Evolutionary conservation across 2,797 vertebrate genomes (phyloP).

Genomic region (Columba guinea): DNA sequence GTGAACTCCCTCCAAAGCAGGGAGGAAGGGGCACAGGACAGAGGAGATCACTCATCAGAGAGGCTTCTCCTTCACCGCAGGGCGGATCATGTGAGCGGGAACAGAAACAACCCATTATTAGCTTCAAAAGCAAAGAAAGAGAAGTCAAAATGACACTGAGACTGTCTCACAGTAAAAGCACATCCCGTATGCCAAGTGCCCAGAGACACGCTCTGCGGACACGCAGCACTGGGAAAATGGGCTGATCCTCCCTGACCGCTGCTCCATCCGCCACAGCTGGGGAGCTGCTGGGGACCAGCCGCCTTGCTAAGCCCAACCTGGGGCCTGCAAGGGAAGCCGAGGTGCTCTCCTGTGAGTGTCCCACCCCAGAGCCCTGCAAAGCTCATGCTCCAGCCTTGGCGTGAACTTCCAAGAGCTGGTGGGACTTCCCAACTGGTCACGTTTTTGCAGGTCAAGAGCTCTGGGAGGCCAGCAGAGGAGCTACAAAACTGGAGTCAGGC

Average conservation of each 20-base stretch:
- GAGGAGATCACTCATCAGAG: constrained; percentile 36
- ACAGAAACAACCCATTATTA: constrained; percentile 29
- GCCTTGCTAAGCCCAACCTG: background rate
- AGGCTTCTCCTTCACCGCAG: background rate
- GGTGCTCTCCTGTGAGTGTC: background rate
- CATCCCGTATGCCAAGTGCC: background rate
- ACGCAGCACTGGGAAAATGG: background rate
- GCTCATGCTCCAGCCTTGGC: background rate
- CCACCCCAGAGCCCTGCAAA: background rate
- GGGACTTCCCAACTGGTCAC: background rate
- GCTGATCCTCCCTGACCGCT: background rate
- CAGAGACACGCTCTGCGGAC: fast-evolving
- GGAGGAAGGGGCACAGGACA: constrained; percentile 13
- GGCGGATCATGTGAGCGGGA: constrained; percentile 26
- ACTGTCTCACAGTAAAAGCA: background rate
- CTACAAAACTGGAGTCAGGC: background rate
- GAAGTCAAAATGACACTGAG: constrained; percentile 19
- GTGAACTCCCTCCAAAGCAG: background rate
- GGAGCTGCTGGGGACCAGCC: background rate
- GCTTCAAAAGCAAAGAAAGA: constrained; percentile 5
- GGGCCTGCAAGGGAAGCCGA: background rate
- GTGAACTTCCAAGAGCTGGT: background rate
- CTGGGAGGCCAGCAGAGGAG: background rate
- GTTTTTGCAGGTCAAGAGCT: background rate
- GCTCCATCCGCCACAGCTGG: background rate